phyloP scores from a whole-genome alignment of 2,888 invertebrate species.

The Syrphus vitripennis region DNA sequence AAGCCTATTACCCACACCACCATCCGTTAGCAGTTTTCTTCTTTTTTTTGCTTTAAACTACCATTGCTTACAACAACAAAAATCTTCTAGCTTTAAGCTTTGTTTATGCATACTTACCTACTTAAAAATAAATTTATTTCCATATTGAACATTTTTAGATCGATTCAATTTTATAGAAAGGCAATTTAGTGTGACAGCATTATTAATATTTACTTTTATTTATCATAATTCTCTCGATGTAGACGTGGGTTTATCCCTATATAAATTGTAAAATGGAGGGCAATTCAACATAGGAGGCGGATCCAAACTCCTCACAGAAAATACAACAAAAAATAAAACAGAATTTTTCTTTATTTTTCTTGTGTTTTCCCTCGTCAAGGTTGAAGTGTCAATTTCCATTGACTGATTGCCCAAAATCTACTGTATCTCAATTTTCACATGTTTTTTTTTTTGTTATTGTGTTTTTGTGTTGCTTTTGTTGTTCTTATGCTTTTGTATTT shows the following conservation, averaged over 20 bases:
- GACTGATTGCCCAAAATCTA: slow-evolving; percentile 51
- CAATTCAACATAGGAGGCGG: background rate
- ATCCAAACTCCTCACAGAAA: background rate
- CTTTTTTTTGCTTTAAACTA: too few species aligned
- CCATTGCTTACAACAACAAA: background rate
- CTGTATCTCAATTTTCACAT: slow-evolving; percentile 42
- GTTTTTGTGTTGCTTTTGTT: background rate
- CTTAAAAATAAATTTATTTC: background rate
- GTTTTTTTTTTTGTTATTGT: background rate
- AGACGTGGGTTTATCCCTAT: background rate
- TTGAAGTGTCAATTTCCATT: slow-evolving; percentile 48
- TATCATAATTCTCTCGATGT: background rate
- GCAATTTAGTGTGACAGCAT: slow-evolving; percentile 8
- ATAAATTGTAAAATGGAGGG: background rate
- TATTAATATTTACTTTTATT: slow-evolving; percentile 12
- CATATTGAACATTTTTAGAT: background rate
- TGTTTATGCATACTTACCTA: background rate
- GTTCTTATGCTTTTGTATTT: background rate
- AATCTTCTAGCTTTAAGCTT: background rate
- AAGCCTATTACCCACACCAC: too few species aligned
- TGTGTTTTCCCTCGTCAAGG: slow-evolving; percentile 29
- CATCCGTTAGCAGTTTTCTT: too few species aligned
- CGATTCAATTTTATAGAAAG: background rate
- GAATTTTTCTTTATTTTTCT: background rate
- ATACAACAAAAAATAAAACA: background rate